phyloP scores from a whole-genome alignment of 2,888 invertebrate genomes.

The Sarcophaga carnaria region DNA sequence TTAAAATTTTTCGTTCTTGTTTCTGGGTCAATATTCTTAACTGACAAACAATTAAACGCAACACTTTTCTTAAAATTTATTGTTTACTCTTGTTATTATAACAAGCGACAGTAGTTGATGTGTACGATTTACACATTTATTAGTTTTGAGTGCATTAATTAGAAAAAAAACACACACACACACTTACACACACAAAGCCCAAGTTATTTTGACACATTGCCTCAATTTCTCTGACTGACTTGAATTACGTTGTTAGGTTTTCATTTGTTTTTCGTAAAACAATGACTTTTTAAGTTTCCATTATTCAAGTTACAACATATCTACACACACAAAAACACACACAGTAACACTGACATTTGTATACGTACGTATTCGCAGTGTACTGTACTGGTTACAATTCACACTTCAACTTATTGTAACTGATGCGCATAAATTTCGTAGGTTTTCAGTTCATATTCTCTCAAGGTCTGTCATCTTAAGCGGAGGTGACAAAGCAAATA shows the following conservation, averaged over 20 bases:
- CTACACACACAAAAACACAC: constrained; percentile 14
- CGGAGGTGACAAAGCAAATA: constrained; percentile 70
- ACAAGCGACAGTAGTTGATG: too few species aligned
- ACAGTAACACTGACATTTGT: constrained; percentile 31
- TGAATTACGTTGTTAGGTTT: constrained; percentile 55
- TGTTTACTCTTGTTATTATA: too few species aligned
- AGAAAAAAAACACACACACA: not conserved
- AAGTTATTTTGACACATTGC: not conserved
- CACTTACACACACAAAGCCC: too few species aligned
- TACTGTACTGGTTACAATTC: constrained; percentile 58
- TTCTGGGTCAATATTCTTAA: too few species aligned
- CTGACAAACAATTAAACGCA: too few species aligned
- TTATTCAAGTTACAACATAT: constrained; percentile 43
- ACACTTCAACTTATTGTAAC: constrained; percentile 67
- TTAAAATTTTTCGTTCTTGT: too few species aligned
- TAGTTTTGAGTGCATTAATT: not conserved
- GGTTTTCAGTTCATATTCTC: constrained; percentile 60
- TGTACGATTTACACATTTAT: too few species aligned
- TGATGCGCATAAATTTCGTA: constrained; percentile 61
- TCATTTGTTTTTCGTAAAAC: constrained; percentile 54
- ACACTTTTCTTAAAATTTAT: too few species aligned
- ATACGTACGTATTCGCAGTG: not conserved
- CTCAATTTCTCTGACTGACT: constrained; percentile 18
- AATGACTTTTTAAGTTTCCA: constrained; percentile 54
- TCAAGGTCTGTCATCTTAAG: constrained; percentile 65